Percentiles rank a stretch among this genome's conserved stretches.
phyloP scores from a whole-genome alignment of 2,113 vertebrate species.

The Neodontobutis hainanensis region DNA sequence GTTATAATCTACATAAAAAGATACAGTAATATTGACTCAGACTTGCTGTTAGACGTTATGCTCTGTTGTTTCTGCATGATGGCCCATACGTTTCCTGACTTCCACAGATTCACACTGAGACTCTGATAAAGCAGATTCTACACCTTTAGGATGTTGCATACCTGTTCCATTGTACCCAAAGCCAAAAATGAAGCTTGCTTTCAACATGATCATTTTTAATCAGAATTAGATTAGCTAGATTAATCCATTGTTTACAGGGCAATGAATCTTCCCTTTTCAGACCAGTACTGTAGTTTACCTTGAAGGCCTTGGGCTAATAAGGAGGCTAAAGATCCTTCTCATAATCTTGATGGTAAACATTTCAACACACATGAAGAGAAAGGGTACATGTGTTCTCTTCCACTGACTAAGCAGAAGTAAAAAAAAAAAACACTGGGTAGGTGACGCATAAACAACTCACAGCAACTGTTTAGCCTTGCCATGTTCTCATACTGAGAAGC shows the following conservation, averaged over 20 bases:
- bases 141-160: slow-evolving; percentile 64
- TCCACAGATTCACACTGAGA: slow-evolving; percentile 43
- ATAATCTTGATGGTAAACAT: too few species aligned
- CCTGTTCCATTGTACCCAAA: slow-evolving; percentile 43
- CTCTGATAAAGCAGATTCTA: slow-evolving; percentile 54
- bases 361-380: too few species aligned
- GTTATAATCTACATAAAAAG: too few species aligned
- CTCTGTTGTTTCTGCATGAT: slow-evolving; percentile 24
- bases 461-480: too few species aligned
- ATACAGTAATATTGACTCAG: too few species aligned
- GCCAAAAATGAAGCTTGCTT: slow-evolving; percentile 72
- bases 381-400: slow-evolving; percentile 67
- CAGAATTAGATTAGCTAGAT: too few species aligned
- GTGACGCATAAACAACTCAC: slow-evolving; percentile 28
- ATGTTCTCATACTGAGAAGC: too few species aligned
- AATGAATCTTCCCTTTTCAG: too few species aligned
- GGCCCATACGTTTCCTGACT: slow-evolving; percentile 36
- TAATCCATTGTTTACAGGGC: too few species aligned
- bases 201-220: slow-evolving; percentile 68
- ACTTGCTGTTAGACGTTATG: neutral
- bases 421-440: slow-evolving; percentile 23
- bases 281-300: too few species aligned
- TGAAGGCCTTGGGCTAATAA: too few species aligned
- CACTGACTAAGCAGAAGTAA: slow-evolving; percentile 22
- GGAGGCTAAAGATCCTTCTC: too few species aligned